These are phyloP conservation scores for Pyrrhosoma nymphula DNA, from an alignment of 2,888 invertebrate species.

Conservation along the genomic window DNA sequence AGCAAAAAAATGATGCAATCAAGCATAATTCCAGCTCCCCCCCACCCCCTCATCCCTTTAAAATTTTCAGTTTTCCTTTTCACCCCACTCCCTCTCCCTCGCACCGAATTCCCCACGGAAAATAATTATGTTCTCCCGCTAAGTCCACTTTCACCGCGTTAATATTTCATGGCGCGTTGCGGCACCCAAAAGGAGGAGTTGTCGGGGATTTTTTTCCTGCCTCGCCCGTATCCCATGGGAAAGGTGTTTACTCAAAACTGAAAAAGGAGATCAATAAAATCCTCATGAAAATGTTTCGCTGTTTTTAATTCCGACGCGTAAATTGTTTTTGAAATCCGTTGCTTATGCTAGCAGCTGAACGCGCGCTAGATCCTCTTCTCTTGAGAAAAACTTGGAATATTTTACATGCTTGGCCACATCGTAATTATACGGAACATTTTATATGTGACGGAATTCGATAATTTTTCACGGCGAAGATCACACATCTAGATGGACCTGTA, in stretches of 20 bases:
- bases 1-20: background rate
- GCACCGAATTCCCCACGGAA: background rate
- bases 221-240: background rate
- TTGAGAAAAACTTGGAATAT: background rate
- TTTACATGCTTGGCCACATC: background rate
- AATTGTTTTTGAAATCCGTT: background rate
- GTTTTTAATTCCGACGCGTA: background rate
- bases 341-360: background rate
- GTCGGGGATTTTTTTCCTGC: background rate
- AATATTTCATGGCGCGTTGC: slow-evolving; percentile 9
- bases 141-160: slow-evolving; percentile 11
- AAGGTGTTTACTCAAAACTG: background rate
- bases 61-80: slow-evolving; percentile 1
- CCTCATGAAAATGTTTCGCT: background rate
- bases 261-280: background rate
- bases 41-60: background rate
- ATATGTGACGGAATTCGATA: no score
- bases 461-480: no score
- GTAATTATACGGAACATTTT: no score
- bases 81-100: background rate
- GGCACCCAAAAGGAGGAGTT: background rate
- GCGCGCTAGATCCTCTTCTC: background rate
- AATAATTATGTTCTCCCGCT: background rate
- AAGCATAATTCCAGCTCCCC: background rate
- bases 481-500: no score